These are phyloP conservation scores for Andrena bucephala DNA, from an alignment of 2,888 invertebrate genomes.

Conservation along the genomic window DNA sequence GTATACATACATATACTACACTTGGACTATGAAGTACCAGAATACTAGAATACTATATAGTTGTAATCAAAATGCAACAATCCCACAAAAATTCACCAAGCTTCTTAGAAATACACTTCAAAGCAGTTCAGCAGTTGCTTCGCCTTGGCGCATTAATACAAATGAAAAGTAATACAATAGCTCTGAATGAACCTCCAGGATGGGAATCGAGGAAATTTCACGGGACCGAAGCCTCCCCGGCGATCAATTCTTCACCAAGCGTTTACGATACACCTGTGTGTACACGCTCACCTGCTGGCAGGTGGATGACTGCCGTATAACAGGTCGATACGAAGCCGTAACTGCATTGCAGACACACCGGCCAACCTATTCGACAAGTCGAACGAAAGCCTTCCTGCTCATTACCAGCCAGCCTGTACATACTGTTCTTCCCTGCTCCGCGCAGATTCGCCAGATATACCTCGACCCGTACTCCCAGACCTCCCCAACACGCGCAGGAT, in stretches of 20 bases:
- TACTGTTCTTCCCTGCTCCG: not conserved
- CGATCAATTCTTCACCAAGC: constrained; percentile 65
- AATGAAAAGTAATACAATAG: not conserved
- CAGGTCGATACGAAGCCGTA: constrained; percentile 80
- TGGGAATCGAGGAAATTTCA: constrained; percentile 12
- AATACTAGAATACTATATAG: too few species aligned
- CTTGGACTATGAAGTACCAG: too few species aligned
- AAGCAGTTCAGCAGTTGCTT: not conserved
- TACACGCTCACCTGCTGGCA: constrained; percentile 74
- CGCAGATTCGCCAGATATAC: not conserved
- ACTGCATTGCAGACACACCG: constrained; percentile 81
- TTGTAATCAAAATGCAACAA: too few species aligned
- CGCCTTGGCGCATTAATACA: not conserved
- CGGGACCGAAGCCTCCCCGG: not conserved
- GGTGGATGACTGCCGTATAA: constrained; percentile 78
- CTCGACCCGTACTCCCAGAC: not conserved
- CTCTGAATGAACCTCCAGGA: not conserved
- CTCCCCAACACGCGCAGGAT: not conserved
- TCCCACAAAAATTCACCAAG: too few species aligned
- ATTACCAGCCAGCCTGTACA: constrained; percentile 8
- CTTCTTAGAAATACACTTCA: not conserved
- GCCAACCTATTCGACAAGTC: constrained; percentile 69
- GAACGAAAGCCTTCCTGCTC: constrained; percentile 39
- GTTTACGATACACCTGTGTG: constrained; percentile 58
- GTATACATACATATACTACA: too few species aligned